Evolutionary conservation across 2,113 vertebrate genomes (phyloP).

Genomic region (Actenoides hombroni): DNA sequence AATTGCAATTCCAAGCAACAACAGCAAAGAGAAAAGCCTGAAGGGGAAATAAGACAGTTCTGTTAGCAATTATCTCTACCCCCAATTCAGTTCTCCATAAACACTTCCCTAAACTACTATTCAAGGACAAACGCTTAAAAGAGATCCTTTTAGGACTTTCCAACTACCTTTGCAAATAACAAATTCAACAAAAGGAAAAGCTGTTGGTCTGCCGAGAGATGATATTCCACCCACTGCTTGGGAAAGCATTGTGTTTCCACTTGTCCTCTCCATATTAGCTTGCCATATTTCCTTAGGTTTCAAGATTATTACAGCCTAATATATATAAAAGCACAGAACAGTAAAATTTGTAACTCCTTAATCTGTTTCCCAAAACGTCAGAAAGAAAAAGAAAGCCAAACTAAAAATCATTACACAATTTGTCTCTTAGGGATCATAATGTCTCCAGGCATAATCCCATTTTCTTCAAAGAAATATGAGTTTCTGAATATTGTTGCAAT

Average conservation of each 20-base stretch:
- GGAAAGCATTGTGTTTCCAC: not conserved
- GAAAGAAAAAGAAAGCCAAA: not conserved
- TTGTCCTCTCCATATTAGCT: not conserved
- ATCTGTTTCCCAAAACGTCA: not conserved
- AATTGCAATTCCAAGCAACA: not conserved
- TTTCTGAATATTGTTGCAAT: not conserved
- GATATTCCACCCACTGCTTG: not conserved
- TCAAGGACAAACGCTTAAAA: not conserved
- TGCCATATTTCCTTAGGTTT: not conserved
- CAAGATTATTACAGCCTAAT: not conserved
- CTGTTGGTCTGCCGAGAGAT: not conserved
- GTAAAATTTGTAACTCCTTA: not conserved
- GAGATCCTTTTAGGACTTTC: not conserved
- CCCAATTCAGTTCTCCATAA: not conserved
- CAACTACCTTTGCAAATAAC: not conserved
- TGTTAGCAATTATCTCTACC: not conserved
- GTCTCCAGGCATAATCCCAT: not conserved
- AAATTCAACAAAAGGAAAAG: not conserved
- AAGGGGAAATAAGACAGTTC: not conserved
- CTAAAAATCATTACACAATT: not conserved
- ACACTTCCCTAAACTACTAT: not conserved
- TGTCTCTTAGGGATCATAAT: not conserved
- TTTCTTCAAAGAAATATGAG: not conserved
- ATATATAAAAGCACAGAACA: not conserved
- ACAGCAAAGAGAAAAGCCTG: not conserved